Conservation (phyloP, 2,797 vertebrate genomes). For the Numenius phaeopus region DNA sequence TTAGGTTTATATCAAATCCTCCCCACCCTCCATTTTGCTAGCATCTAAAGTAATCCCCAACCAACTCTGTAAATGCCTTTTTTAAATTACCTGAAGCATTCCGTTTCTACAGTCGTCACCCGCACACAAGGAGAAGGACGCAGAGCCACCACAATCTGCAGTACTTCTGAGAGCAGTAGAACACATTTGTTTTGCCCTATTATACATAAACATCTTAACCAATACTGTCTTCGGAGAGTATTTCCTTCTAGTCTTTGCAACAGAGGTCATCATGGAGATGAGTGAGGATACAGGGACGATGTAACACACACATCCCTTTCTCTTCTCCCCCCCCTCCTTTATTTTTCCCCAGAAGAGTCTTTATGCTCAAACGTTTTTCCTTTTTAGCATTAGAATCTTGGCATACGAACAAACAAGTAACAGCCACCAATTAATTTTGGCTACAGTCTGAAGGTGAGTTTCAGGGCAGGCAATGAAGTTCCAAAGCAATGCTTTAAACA, state of each 20-base stretch:
- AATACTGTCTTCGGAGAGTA: accelerated
- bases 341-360: not conserved
- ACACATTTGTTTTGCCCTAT: not conserved
- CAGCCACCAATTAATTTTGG: not conserved
- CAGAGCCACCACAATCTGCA: not conserved
- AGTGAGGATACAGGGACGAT: not conserved
- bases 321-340: not conserved
- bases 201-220: not conserved
- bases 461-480: not conserved
- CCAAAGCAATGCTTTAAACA: not conserved
- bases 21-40: not conserved
- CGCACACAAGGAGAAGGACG: not conserved
- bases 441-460: not conserved
- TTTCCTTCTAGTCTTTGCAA: not conserved
- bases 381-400: not conserved
- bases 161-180: not conserved
- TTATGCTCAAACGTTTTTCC: not conserved
- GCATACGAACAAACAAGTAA: not conserved
- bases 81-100: not conserved
- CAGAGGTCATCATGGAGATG: not conserved
- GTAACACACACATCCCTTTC: not conserved
- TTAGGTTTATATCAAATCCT: not conserved
- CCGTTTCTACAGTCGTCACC: accelerated
- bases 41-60: not conserved
- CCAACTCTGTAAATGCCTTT: not conserved